Percentiles rank a stretch among this genome's conserved stretches.
Evolutionary conservation across 2,888 invertebrate species (phyloP).

Genomic region (Dascillus cervinus): DNA sequence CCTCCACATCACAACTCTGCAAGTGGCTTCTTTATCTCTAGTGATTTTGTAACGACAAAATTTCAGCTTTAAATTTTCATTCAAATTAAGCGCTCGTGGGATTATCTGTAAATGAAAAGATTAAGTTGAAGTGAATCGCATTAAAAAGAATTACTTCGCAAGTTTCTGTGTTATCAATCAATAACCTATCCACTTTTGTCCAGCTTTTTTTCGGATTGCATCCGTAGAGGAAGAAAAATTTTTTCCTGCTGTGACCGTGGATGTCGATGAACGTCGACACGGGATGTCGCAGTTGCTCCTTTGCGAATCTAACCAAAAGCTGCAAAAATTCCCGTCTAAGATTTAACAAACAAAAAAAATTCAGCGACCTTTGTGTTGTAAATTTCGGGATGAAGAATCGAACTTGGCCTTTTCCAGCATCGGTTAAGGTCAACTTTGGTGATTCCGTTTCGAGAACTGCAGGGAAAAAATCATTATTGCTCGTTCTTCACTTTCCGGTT

Average conservation of each 20-base stretch:
- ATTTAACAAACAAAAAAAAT: slow-evolving; percentile 1
- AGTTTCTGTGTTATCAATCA: slow-evolving; percentile 16
- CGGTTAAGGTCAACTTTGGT: slow-evolving; percentile 82
- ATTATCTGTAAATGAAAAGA: slow-evolving; percentile 19
- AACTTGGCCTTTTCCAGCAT: slow-evolving; percentile 72
- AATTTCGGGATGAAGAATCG: slow-evolving; percentile 70
- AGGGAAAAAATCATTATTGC: too few species aligned
- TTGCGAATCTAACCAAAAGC: slow-evolving; percentile 22
- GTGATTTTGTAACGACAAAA: slow-evolving; percentile 57
- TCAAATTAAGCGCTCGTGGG: slow-evolving; percentile 16
- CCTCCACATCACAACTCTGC: slow-evolving; percentile 78
- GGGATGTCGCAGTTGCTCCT: slow-evolving; percentile 18
- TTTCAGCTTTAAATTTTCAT: slow-evolving; percentile 19
- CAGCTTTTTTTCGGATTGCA: slow-evolving; percentile 65
- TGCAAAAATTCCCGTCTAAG: too few species aligned
- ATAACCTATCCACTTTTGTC: slow-evolving; percentile 49
- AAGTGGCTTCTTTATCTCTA: slow-evolving; percentile 72
- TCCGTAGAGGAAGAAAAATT: slow-evolving; percentile 81
- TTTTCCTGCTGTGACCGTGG: slow-evolving; percentile 76
- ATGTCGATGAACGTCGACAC: slow-evolving; percentile 57
- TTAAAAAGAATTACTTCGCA: slow-evolving; percentile 15
- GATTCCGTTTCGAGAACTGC: too few species aligned
- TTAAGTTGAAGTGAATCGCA: neutral
- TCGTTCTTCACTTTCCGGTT: too few species aligned
- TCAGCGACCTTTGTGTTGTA: slow-evolving; percentile 65